Conservation (phyloP, 2,113 vertebrate genomes). For the Gracilinanus agilis region DNA sequence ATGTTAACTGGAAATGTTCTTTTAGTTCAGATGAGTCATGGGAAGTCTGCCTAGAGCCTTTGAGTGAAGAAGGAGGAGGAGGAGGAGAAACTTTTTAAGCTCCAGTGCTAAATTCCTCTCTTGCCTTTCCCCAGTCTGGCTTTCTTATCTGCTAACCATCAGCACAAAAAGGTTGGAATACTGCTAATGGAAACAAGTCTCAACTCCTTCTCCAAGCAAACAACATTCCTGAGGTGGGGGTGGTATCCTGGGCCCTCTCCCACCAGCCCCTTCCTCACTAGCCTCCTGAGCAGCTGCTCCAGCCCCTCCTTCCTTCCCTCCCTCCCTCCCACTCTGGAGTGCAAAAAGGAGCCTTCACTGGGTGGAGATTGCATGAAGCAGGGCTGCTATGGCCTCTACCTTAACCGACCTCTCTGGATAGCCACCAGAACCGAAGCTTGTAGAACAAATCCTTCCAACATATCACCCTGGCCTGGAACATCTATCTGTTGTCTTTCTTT, state of each 20-base stretch:
- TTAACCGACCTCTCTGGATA: neutral
- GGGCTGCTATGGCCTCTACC: neutral
- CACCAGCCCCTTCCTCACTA: neutral
- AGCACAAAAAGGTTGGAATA: constrained; percentile 59
- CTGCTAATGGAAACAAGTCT: constrained; percentile 75
- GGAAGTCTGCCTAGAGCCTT: neutral
- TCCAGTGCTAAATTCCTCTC: constrained; percentile 61
- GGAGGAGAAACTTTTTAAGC: neutral
- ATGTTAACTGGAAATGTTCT: neutral
- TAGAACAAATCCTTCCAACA: neutral
- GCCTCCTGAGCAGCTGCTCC: constrained; percentile 17
- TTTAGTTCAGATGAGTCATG: constrained; percentile 37
- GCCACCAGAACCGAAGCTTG: neutral
- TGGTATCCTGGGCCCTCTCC: neutral
- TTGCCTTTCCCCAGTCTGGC: constrained; percentile 57
- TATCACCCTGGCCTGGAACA: neutral
- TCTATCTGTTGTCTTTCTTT: neutral
- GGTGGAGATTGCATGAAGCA: too few relatives aligned
- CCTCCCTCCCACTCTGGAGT: neutral
- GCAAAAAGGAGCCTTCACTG: neutral
- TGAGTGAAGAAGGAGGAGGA: neutral
- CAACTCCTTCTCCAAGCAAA: constrained; percentile 77
- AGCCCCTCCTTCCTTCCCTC: neutral
- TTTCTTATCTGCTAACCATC: constrained; percentile 76
- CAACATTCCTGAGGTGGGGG: constrained; percentile 76